These are phyloP conservation scores for Whitmania pigra DNA, from an alignment of 1,140 invertebrate species.

Conservation along the genomic window DNA sequence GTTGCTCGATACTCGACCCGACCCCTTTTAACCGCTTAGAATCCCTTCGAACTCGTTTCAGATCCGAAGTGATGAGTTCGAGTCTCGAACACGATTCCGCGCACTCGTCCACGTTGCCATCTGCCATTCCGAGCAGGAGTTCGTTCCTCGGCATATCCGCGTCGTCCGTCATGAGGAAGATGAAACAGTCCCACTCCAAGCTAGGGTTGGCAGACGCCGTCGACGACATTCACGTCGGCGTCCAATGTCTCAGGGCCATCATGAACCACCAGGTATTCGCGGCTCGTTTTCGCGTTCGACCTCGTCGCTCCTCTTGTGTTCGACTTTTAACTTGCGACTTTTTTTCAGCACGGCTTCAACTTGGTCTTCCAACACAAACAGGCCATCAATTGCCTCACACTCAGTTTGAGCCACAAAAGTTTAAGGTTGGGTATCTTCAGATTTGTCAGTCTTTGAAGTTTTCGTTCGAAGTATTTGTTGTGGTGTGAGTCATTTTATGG, in stretches of 20 bases:
- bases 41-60: too few relatives aligned
- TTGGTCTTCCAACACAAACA: slow-evolving; percentile 94
- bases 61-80: too few relatives aligned
- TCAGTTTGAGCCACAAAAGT: slow-evolving; percentile 91
- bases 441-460: background rate
- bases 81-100: too few relatives aligned
- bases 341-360: slow-evolving; percentile 80
- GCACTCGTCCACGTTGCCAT: too few relatives aligned
- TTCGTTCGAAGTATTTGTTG: background rate
- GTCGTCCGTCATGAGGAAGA: background rate
- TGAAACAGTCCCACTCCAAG: slow-evolving; percentile 28
- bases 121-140: background rate
- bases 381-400: slow-evolving; percentile 94
- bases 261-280: slow-evolving; percentile 91
- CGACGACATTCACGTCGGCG: slow-evolving; percentile 97
- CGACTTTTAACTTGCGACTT: slow-evolving; percentile 11
- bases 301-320: too few relatives aligned
- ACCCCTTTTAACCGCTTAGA: too few relatives aligned
- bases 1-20: background rate
- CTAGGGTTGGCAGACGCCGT: slow-evolving; percentile 93
- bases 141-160: slow-evolving; percentile 9
- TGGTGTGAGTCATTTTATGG: background rate
- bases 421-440: slow-evolving; percentile 50
- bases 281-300: too few relatives aligned
- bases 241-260: slow-evolving; percentile 94